phyloP scores from a whole-genome alignment of 2,113 vertebrate species.

The Ciconia stormi region DNA sequence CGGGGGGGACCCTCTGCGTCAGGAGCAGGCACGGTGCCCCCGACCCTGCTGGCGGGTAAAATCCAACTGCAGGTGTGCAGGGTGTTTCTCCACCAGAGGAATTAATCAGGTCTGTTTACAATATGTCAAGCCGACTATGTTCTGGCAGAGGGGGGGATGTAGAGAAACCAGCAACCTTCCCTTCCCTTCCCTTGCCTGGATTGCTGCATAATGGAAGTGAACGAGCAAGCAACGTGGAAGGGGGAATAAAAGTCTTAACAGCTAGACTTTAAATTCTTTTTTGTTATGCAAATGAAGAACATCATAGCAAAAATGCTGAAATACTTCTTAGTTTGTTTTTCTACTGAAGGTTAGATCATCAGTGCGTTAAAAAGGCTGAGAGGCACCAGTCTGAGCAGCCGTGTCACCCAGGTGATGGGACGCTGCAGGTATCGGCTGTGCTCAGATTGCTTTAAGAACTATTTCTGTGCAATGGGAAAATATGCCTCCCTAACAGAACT shows the following conservation, averaged over 20 bases:
- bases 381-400: neutral
- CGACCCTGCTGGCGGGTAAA: rapidly evolving
- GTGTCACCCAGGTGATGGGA: rapidly evolving
- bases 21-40: neutral
- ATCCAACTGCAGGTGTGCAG: rapidly evolving
- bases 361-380: neutral
- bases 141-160: rapidly evolving
- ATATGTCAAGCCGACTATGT: rapidly evolving
- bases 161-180: rapidly evolving
- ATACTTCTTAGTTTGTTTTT: neutral
- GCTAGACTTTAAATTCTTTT: neutral
- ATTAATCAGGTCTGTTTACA: rapidly evolving
- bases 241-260: neutral
- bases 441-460: neutral
- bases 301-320: neutral
- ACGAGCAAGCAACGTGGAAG: neutral
- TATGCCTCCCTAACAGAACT: neutral
- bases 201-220: rapidly evolving
- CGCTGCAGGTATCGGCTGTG: neutral
- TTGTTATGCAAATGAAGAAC: neutral
- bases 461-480: neutral
- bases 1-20: no score
- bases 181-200: neutral
- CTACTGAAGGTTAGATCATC: rapidly evolving
- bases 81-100: rapidly evolving